Base-by-base conservation (phyloP, 2,113 vertebrate genomes). In the Ranitomeya imitator region DNA sequence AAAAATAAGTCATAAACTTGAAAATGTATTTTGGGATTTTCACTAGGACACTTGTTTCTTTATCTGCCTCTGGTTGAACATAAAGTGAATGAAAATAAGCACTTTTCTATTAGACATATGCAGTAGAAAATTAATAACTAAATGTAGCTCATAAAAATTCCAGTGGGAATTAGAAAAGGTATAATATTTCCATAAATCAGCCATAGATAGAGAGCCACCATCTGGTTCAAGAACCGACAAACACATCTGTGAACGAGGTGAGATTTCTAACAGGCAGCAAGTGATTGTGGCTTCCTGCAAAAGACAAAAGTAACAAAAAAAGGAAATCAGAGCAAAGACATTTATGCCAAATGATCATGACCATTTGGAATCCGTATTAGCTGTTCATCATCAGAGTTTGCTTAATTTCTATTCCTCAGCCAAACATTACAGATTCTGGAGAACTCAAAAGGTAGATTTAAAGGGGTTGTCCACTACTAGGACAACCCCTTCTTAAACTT, bases 141-240 rank as follows among this genome's bases (percentile, higher is more conserved):
- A 12, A 11, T 69, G 7, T 67, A 8, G 59, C 81, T 83, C 12
- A 14, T 83, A 51, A 83, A 63, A 69, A 19, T 21, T 45, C 81
- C 8, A 15, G 5, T 23, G 45, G 37, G 45, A 71, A 26, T 54
- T 71, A 37, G 16, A 81, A 60, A 81, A 60, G 51, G n/a, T 79
- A 57, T 79, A 81, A 60, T 16, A 59, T 81, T 81, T 81, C 57
- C 79, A 81, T 59, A 81, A 37, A 80, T 76, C 55, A 57, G 54
- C 26, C 37, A 81, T 81, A 80, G 55, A 18, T 59, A 81, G 18
- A 19, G 16, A 19, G 78, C 55, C 5, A 18, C 79, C 55, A 81
- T 60, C 55, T 81, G 55, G 16, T 81, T 18, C 15, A 81, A 37
- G 55, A 81, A 60, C 55, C 57, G 21, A 80, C 54, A 60, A 57